A percentile compares a stretch with the other conserved stretches of the same genome.
Conservation (phyloP, 1,140 invertebrate genomes). For the Intoshia linei region DNA sequence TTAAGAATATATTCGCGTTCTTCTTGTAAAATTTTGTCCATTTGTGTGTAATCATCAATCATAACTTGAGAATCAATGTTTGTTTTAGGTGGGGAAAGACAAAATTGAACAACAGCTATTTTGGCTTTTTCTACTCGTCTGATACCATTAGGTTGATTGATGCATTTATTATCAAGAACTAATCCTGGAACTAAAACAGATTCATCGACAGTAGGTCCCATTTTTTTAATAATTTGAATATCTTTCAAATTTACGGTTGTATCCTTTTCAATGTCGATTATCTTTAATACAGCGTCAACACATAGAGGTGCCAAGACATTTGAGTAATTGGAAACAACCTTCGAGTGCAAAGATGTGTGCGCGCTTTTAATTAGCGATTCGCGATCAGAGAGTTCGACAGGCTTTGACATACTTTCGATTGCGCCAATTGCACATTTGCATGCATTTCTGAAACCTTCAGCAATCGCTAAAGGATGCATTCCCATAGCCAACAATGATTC, state of each 20-base stretch:
- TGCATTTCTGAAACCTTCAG: conserved; percentile 71
- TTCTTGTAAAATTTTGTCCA: conserved; percentile 91
- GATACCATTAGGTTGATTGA: too few relatives aligned
- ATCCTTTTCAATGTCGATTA: conserved; percentile 33
- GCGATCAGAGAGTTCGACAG: conserved; percentile 51
- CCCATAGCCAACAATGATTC: conserved; percentile 19
- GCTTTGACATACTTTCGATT: conserved; percentile 44
- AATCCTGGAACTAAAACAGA: not conserved
- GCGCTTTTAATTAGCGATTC: conserved; percentile 62
- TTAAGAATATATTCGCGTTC: conserved; percentile 88
- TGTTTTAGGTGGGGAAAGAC: conserved; percentile 93
- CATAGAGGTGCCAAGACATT: conserved; percentile 67
- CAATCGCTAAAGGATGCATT: conserved; percentile 82
- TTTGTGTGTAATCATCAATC: conserved; percentile 84
- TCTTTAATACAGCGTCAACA: conserved; percentile 68
- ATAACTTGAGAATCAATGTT: conserved; percentile 96
- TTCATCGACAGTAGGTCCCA: conserved; percentile 38
- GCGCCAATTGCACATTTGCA: conserved; percentile 49
- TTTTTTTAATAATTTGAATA: conserved; percentile 70
- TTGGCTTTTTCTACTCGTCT: conserved; percentile 93
- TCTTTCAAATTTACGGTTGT: conserved; percentile 38
- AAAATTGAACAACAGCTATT: conserved; percentile 94
- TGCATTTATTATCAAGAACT: too few relatives aligned
- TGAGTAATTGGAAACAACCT: conserved; percentile 88
- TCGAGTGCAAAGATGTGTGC: conserved; percentile 81